Conservation (phyloP, 2,888 invertebrate species). For the Xylota segnis region DNA sequence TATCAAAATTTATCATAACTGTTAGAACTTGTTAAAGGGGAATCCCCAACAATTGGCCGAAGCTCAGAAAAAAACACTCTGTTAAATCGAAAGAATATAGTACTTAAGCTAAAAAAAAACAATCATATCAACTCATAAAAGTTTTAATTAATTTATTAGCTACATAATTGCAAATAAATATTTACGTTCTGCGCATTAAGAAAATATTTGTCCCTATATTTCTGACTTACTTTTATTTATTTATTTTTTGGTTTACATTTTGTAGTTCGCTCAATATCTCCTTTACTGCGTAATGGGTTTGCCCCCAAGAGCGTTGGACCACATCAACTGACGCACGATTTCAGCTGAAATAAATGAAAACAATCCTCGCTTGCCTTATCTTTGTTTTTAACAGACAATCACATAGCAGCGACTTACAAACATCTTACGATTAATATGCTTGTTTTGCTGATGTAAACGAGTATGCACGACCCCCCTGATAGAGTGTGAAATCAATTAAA, state of each 20-base stretch:
- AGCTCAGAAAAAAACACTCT: neutral
- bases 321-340: constrained; percentile 52
- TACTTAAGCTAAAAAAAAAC: neutral
- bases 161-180: neutral
- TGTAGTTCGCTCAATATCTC: neutral
- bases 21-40: neutral
- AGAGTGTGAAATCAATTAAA: neutral
- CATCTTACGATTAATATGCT: neutral
- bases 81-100: neutral
- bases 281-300: constrained; percentile 25
- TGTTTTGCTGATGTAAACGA: neutral
- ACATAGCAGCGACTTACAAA: neutral
- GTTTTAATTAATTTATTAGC: neutral
- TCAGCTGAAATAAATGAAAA: constrained; percentile 42
- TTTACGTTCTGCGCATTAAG: neutral
- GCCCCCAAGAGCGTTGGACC: constrained; percentile 48
- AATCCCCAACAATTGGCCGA: neutral
- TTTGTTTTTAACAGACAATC: neutral
- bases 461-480: neutral
- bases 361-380: constrained; percentile 43
- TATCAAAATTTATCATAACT: no score
- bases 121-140: neutral
- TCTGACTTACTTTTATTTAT: neutral
- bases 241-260: constrained; percentile 2
- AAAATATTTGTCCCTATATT: neutral